phyloP scores from a whole-genome alignment of 2,888 invertebrate species.

The Autographa gamma region DNA sequence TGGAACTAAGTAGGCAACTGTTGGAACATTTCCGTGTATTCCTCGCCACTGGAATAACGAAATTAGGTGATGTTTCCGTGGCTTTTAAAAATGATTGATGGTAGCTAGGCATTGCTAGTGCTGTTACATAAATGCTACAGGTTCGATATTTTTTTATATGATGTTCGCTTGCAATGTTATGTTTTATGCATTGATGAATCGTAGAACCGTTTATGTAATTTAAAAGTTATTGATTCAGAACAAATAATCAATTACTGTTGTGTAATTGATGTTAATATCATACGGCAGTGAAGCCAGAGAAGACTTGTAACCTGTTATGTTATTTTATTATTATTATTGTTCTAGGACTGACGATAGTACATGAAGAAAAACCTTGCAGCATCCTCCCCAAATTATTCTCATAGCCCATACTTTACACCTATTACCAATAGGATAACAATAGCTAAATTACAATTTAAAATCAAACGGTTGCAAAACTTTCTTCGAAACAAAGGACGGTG shows the following conservation, averaged over 20 bases:
- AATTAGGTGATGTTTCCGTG: conserved; percentile 30
- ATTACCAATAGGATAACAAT: conserved; percentile 39
- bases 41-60: conserved; percentile 15
- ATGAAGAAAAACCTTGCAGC: not conserved
- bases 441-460: conserved; percentile 48
- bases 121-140: not conserved
- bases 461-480: conserved; percentile 45
- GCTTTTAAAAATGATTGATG: conserved; percentile 38
- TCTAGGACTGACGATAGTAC: not conserved
- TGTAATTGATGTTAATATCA: not conserved
- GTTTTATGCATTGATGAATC: conserved; percentile 1
- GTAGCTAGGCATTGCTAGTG: not conserved
- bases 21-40: conserved; percentile 41
- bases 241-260: conserved; percentile 2
- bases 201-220: not conserved
- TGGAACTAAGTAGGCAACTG: conserved; percentile 34
- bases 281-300: too few relatives aligned
- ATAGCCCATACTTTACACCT: conserved; percentile 30
- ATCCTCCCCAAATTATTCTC: not conserved
- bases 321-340: not conserved
- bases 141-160: not conserved
- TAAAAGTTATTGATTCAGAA: not conserved
- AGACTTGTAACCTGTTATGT: too few relatives aligned
- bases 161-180: not conserved
- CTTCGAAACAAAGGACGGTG: conserved; percentile 54